Percentiles rank a stretch among this genome's conserved stretches.
These are phyloP conservation scores for Pluvianellus socialis DNA, from an alignment of 2,113 vertebrate species.

Conservation along the genomic window DNA sequence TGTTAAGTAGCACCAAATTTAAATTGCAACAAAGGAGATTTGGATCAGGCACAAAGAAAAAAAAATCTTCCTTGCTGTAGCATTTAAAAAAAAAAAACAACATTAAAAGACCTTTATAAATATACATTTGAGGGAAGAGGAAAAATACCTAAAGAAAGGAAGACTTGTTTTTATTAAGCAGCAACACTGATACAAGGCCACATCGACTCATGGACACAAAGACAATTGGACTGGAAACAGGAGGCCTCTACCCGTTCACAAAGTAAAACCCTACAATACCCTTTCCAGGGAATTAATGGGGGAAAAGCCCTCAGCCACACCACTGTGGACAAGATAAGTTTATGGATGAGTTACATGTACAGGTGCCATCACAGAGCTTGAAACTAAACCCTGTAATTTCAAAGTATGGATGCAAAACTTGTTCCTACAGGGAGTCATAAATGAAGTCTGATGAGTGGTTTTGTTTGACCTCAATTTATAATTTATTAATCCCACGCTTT, in stretches of 20 bases:
- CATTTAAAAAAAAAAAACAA: neutral
- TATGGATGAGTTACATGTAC: accelerated
- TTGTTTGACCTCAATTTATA: neutral
- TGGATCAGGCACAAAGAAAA: neutral
- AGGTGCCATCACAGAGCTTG: neutral
- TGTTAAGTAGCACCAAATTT: neutral
- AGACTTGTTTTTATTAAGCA: neutral
- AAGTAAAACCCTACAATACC: neutral
- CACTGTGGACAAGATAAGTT: neutral
- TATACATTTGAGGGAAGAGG: neutral
- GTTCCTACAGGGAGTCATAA: neutral
- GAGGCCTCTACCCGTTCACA: neutral
- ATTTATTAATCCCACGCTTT: neutral
- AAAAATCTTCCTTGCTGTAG: neutral
- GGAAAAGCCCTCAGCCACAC: neutral
- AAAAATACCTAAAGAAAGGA: neutral
- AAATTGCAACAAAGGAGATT: constrained; percentile 11
- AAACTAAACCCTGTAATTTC: neutral
- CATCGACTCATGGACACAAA: accelerated
- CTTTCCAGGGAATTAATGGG: neutral
- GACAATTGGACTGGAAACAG: neutral
- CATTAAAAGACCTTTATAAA: neutral
- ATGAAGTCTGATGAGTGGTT: neutral
- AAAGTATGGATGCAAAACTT: neutral
- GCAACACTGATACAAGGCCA: neutral